Evolutionary conservation across 2,888 invertebrate species (phyloP).

Genomic region (Eremobia ochroleuca): DNA sequence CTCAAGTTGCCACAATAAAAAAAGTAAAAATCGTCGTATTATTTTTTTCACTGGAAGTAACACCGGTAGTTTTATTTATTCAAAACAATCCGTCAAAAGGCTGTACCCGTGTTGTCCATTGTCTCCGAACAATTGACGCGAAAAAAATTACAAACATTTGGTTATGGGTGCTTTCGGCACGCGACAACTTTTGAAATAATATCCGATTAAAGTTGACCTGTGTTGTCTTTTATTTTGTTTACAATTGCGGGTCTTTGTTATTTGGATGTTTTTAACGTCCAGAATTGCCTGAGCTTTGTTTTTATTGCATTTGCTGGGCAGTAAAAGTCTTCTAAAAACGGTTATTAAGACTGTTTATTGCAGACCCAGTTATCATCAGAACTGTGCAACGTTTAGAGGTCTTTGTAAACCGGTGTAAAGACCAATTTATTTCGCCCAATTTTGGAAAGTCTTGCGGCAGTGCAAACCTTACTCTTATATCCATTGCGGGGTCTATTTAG

Average conservation of each 20-base stretch:
- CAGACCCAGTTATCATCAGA: neutral
- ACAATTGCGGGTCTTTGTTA: constrained; percentile 25
- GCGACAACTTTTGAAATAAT: constrained; percentile 67
- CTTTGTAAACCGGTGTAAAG: neutral
- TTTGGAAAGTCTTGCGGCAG: constrained; percentile 13
- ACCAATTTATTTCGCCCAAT: constrained; percentile 16
- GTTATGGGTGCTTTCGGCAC: constrained; percentile 67
- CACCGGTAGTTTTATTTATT: constrained; percentile 75
- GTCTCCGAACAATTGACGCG: constrained; percentile 70
- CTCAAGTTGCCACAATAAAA: constrained; percentile 57
- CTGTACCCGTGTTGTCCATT: constrained; percentile 63
- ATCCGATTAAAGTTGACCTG: constrained; percentile 40
- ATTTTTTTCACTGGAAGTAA: constrained; percentile 63
- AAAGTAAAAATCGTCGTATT: constrained; percentile 37
- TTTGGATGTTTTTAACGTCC: constrained; percentile 5
- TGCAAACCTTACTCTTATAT: neutral
- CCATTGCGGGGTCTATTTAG: constrained; percentile 1
- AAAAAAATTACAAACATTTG: constrained; percentile 66
- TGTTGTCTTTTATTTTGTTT: constrained; percentile 5
- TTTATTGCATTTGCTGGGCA: neutral
- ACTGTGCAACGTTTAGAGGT: neutral
- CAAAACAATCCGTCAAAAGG: constrained; percentile 73
- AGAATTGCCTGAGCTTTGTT: neutral
- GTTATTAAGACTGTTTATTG: neutral
- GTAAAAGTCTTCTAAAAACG: neutral